These are phyloP conservation scores for Amyelois transitella DNA, from an alignment of 1,140 invertebrate species.

Conservation along the genomic window DNA sequence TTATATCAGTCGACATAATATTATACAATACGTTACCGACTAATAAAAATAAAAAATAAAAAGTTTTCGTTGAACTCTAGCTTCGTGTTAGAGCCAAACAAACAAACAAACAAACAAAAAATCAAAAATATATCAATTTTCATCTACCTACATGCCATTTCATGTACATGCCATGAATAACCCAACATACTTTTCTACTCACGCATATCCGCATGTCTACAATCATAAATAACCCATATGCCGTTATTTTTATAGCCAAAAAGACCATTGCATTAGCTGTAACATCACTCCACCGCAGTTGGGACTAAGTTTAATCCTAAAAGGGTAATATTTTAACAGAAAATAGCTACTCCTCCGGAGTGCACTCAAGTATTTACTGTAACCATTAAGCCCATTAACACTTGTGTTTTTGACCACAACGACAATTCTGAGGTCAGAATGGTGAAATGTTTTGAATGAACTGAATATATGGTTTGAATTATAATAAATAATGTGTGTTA, in stretches of 20 bases:
- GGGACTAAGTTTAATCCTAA: constrained; percentile 46
- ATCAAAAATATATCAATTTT: no score
- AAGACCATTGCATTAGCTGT: constrained; percentile 8
- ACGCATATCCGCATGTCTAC: not conserved
- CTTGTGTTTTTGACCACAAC: constrained; percentile 47
- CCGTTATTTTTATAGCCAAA: not conserved
- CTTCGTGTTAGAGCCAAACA: no score
- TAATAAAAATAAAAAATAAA: no score
- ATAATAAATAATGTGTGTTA: no score
- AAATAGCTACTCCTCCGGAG: constrained; percentile 35
- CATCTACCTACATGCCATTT: no score
- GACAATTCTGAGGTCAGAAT: not conserved
- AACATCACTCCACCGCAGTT: constrained; percentile 32
- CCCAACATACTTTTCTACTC: not conserved
- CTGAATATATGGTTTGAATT: not conserved
- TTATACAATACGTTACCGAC: no score
- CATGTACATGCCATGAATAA: no score
- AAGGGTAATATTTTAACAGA: constrained; percentile 62
- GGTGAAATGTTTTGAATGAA: not conserved
- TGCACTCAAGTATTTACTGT: constrained; percentile 52
- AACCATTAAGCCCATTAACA: constrained; percentile 49
- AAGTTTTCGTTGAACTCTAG: no score
- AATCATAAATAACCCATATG: not conserved
- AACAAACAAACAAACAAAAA: no score
- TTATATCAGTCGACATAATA: no score